Base-by-base conservation (phyloP, 2,888 invertebrate species). In the Drosophila cognata region DNA sequence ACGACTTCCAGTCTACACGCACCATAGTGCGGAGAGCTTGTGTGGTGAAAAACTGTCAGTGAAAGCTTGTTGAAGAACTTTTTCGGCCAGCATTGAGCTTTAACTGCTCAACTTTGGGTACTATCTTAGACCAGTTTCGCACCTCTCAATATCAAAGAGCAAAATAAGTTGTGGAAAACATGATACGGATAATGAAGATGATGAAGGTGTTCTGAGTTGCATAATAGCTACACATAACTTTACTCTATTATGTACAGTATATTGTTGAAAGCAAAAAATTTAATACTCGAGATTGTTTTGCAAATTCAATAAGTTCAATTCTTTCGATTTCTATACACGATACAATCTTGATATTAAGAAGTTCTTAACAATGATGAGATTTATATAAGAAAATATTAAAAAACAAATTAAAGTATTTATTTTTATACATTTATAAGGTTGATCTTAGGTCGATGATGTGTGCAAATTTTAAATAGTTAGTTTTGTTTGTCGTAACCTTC, bases 1-100 rank as follows among this genome's bases (percentile, higher is more conserved):
- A 5, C 2, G 1, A 1, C 21, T 74, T 77, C 77, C 77, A 77
- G 71, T 77, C 79, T 74, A 60, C 77, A 63, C 35, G 10, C 4
- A 21, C 10, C 11, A 48, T 1, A 52, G 33, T 51, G 2, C 0
- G 59, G n/a, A 36, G 74, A 63, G 36, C 50, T 48, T n/a, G 2
- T n/a, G 33, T 78, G 62, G 66, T 71, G 66, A 52, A 38, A 65
- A 75, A 28, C 33, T 56, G 6, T 1, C 2, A 0, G 4, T 1
- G 21, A 21, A 50, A 33, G 36, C 13, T 64, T 28, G 16, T 5
- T 5, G 18, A 2, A 5, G 63, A 63, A 59, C 60, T 13, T 58
- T 38, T 57, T 53, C 62, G 21, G 59, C 61, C 71, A 31, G 18
- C 0, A 1, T 4, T 11, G 5, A 43, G 36, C 43, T 36, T 18